Conservation (phyloP, 2,888 invertebrate genomes). For the Ceriagrion tenellum region DNA sequence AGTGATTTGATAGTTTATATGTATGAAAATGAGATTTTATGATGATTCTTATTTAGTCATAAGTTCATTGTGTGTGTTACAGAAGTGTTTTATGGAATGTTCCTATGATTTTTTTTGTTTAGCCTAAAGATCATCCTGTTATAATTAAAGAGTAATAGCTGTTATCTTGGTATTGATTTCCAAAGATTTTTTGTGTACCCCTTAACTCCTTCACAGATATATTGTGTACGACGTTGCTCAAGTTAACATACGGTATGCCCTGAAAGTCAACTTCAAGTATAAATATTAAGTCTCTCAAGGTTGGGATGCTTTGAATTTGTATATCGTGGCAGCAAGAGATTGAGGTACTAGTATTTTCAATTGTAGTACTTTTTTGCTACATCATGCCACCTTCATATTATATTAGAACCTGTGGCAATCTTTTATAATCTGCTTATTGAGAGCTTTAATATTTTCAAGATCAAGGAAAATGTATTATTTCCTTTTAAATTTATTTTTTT, state of each 20-base stretch:
- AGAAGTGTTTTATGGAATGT: too few species aligned
- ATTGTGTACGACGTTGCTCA: slow-evolving; percentile 98
- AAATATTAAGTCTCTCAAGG: slow-evolving; percentile 78
- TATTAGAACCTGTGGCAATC: background rate
- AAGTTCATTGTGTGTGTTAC: too few species aligned
- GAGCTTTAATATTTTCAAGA: background rate
- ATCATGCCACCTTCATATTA: background rate
- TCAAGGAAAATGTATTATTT: background rate
- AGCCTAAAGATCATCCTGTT: too few species aligned
- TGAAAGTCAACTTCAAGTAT: slow-evolving; percentile 92
- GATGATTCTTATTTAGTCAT: too few species aligned
- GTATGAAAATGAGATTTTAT: too few species aligned
- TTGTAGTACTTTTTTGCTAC: background rate
- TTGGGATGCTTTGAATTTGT: background rate
- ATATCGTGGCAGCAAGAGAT: background rate
- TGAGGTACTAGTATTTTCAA: background rate
- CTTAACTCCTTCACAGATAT: slow-evolving; percentile 79
- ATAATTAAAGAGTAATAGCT: too few species aligned
- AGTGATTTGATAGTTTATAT: too few species aligned
- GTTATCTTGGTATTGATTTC: too few species aligned
- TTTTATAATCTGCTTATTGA: background rate
- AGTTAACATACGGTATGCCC: slow-evolving; percentile 92
- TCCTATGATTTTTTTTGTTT: too few species aligned
- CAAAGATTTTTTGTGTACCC: slow-evolving; percentile 66
- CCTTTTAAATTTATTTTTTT: background rate